Conservation (phyloP, 2,113 vertebrate species). For the Festucalex cinctus region DNA sequence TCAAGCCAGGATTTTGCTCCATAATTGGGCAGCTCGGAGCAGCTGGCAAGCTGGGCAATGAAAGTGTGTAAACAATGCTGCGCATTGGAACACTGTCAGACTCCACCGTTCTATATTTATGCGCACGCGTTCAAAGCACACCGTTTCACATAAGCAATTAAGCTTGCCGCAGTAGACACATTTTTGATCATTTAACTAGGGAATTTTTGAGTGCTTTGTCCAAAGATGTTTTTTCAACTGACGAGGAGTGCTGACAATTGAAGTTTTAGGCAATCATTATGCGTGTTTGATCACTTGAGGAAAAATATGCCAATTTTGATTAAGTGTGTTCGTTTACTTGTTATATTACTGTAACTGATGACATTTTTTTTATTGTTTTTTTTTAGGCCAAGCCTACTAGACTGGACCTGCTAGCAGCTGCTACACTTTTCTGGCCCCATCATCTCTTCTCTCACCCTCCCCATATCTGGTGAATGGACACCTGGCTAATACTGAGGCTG, state of each 20-base stretch:
- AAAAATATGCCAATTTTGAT: neutral
- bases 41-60: slow-evolving; percentile 54
- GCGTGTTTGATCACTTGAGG: neutral
- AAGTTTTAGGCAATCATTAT: neutral
- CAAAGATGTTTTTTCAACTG: neutral
- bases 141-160: neutral
- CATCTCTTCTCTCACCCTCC: slow-evolving; percentile 28
- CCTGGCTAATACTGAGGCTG: slow-evolving; percentile 51
- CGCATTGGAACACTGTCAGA: slow-evolving; percentile 19
- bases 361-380: neutral
- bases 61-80: slow-evolving; percentile 56
- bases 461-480: slow-evolving; percentile 44
- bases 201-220: neutral
- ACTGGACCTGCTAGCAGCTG: slow-evolving; percentile 23
- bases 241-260: neutral
- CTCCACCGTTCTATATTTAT: slow-evolving; percentile 1
- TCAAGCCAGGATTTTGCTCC: slow-evolving; percentile 58
- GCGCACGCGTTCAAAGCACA: neutral
- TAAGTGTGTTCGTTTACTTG: neutral
- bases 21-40: slow-evolving; percentile 63
- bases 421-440: neutral
- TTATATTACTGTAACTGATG: neutral
- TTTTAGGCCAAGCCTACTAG: neutral
- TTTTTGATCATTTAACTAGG: neutral
- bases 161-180: neutral